Evolutionary conservation across 2,797 vertebrate genomes (phyloP).

Genomic region (Microcaecilia unicolor): DNA sequence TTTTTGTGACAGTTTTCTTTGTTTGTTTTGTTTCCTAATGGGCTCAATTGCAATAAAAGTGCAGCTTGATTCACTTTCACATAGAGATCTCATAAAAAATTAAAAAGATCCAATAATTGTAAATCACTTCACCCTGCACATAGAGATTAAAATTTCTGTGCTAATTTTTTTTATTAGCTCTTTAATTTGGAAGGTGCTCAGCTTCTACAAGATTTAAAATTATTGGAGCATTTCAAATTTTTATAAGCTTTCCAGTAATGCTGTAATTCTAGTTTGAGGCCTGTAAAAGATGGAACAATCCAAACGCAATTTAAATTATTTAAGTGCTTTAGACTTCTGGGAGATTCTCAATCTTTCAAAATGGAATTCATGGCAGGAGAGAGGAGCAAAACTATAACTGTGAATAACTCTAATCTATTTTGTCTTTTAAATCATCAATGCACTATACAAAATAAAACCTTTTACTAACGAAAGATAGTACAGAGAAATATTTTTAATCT

Average conservation of each 20-base stretch:
- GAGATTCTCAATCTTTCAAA: conserved; percentile 43
- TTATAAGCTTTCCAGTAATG: conserved; percentile 55
- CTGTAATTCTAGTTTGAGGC: conserved; percentile 36
- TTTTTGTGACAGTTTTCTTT: conserved; percentile 10
- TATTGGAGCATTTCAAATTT: conserved; percentile 59
- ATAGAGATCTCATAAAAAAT: conserved; percentile 49
- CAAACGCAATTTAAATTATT: conserved; percentile 62
- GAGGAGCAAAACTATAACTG: conserved; percentile 25
- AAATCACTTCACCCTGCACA: conserved; percentile 43
- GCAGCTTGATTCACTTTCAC: conserved; percentile 33
- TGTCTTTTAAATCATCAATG: conserved; percentile 37
- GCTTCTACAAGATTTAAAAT: conserved; percentile 58
- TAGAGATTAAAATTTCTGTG: conserved; percentile 47
- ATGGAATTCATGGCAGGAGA: conserved; percentile 30
- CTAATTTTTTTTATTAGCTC: conserved; percentile 53
- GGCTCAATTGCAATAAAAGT: conserved; percentile 29
- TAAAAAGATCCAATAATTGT: conserved; percentile 51
- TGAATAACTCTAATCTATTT: conserved; percentile 16
- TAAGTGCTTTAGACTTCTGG: conserved; percentile 38
- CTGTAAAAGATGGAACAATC: conserved; percentile 49
- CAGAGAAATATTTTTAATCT: too few relatives aligned
- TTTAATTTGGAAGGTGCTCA: conserved; percentile 51
- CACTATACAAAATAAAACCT: too few relatives aligned
- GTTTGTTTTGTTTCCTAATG: conserved; percentile 29
- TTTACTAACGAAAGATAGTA: too few relatives aligned